These are phyloP conservation scores for Synchiropus splendidus DNA, from an alignment of 2,113 vertebrate genomes.

Conservation along the genomic window DNA sequence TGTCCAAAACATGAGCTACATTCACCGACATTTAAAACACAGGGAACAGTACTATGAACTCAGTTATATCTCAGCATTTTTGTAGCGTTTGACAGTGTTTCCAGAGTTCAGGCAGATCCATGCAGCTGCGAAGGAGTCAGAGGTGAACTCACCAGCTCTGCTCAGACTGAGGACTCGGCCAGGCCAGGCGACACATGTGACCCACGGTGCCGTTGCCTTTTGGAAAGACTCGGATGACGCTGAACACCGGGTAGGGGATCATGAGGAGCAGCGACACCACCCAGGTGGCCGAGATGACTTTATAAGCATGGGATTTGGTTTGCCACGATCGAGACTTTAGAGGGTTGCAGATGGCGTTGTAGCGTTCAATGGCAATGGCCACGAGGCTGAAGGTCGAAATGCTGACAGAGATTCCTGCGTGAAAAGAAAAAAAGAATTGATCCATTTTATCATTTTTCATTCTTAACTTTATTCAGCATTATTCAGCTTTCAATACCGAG, in stretches of 20 bases:
- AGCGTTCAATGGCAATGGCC: conserved; percentile 87
- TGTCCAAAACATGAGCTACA: too few relatives aligned
- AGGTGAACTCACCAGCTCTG: conserved; percentile 72
- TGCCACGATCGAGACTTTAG: conserved; percentile 89
- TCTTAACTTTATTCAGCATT: too few relatives aligned
- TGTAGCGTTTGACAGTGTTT: too few relatives aligned
- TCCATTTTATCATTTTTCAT: too few relatives aligned
- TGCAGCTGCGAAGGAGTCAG: too few relatives aligned
- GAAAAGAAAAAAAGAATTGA: neutral
- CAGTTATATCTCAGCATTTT: too few relatives aligned
- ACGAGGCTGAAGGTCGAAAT: conserved; percentile 95
- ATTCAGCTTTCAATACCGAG: too few relatives aligned
- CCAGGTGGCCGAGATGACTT: conserved; percentile 87
- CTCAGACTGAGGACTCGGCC: conserved; percentile 69
- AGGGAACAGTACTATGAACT: too few relatives aligned
- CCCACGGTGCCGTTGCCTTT: conserved; percentile 43
- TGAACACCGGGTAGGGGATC: conserved; percentile 86
- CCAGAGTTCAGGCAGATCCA: too few relatives aligned
- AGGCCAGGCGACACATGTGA: conserved; percentile 72
- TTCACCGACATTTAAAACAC: too few relatives aligned
- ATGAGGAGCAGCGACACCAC: conserved; percentile 77
- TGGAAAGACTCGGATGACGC: conserved; percentile 43
- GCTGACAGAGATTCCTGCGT: conserved; percentile 83
- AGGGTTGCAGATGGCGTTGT: conserved; percentile 94
- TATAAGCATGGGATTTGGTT: conserved; percentile 85